Conservation (phyloP, 1,140 invertebrate genomes). For the Nasonia vitripennis region DNA sequence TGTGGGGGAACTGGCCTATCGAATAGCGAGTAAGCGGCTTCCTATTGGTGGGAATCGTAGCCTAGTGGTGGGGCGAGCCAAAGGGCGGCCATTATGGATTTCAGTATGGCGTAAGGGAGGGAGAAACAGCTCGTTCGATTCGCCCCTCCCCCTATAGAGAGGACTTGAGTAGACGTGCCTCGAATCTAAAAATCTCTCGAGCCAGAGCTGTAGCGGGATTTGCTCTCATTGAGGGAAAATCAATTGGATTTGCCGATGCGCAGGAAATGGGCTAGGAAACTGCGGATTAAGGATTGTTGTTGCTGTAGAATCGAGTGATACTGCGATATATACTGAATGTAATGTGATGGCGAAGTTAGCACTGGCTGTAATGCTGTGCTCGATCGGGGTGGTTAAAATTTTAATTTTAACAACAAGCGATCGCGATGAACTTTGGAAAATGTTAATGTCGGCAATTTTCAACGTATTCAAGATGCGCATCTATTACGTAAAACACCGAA, state of each 20-base stretch:
- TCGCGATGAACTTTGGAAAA: not conserved
- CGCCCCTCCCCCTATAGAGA: not conserved
- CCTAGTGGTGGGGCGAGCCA: not conserved
- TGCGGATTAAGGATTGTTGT: not conserved
- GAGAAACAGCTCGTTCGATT: conserved; percentile 18
- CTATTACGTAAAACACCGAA: not conserved
- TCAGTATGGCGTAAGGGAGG: conserved; percentile 66
- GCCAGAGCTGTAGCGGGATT: not conserved
- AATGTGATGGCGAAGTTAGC: too few relatives aligned
- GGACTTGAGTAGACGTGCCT: not conserved
- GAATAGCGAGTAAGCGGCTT: not conserved
- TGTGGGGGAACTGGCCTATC: not conserved
- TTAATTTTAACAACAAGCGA: too few relatives aligned
- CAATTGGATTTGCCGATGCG: not conserved
- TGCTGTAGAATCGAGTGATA: too few relatives aligned
- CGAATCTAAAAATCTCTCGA: not conserved
- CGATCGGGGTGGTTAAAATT: too few relatives aligned
- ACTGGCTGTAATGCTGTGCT: too few relatives aligned
- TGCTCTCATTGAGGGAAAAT: conserved; percentile 1
- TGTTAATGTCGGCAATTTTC: not conserved
- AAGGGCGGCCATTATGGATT: conserved; percentile 73
- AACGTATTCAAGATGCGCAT: too few relatives aligned
- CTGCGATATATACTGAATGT: too few relatives aligned
- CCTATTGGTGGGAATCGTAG: not conserved
- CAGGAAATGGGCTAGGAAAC: not conserved